Conservation (phyloP, 2,797 vertebrate species). For the Macrochelys suwanniensis region DNA sequence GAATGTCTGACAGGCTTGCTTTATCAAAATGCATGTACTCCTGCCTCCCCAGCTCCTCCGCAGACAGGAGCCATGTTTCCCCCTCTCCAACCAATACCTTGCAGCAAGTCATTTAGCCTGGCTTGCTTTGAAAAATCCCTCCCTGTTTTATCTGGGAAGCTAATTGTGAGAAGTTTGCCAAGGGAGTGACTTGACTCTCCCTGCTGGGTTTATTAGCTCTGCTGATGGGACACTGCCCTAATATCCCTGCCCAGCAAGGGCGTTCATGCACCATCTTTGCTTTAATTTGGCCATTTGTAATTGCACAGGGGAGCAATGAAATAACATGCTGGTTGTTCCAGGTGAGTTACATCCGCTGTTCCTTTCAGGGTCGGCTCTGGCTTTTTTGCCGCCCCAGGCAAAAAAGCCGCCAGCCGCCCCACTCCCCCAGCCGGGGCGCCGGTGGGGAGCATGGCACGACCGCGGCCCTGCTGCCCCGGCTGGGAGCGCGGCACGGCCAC, state of each 20-base stretch:
- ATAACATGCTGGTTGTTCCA: background rate
- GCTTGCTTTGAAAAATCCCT: background rate
- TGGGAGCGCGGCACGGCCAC: too few relatives aligned
- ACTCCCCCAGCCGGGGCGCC: too few relatives aligned
- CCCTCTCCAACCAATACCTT: background rate
- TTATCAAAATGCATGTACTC: background rate
- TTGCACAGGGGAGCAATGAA: background rate
- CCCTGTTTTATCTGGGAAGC: background rate
- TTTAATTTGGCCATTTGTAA: background rate
- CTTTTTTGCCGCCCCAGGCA: too few relatives aligned
- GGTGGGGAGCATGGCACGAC: too few relatives aligned
- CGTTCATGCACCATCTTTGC: too few relatives aligned
- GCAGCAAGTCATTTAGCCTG: background rate
- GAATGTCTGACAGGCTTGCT: background rate
- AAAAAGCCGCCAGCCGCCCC: too few relatives aligned
- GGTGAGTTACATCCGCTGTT: background rate
- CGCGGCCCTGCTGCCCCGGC: too few relatives aligned
- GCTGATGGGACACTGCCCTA: background rate
- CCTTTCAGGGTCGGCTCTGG: background rate
- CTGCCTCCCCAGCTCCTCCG: too few relatives aligned
- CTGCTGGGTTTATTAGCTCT: background rate
- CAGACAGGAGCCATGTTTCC: too few relatives aligned
- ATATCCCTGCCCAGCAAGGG: background rate
- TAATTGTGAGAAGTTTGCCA: background rate
- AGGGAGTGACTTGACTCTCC: background rate